These are phyloP conservation scores for Antheraea mylitta DNA, from an alignment of 1,140 invertebrate genomes.

Conservation along the genomic window DNA sequence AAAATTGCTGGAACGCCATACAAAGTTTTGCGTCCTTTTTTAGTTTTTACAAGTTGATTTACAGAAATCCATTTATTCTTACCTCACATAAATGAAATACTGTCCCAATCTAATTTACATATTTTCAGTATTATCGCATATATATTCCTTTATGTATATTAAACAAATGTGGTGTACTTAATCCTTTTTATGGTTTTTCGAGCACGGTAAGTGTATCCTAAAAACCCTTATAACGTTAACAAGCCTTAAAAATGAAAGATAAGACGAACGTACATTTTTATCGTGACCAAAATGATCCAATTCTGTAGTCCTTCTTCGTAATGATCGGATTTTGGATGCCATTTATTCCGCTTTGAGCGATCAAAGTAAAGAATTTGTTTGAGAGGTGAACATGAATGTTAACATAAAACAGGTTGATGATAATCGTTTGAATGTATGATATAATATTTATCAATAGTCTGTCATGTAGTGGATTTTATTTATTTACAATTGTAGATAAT, in stretches of 20 bases:
- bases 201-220: neutral
- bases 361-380: neutral
- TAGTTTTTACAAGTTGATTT: too few relatives aligned
- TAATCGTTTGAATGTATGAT: too few relatives aligned
- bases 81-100: too few relatives aligned
- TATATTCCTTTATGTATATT: neutral
- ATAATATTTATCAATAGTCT: too few relatives aligned
- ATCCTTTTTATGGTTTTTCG: neutral
- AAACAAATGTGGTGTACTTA: neutral
- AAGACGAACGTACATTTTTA: neutral
- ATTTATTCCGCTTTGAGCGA: neutral
- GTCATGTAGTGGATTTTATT: too few relatives aligned
- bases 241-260: neutral
- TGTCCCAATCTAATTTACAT: too few relatives aligned
- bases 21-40: too few relatives aligned
- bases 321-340: neutral
- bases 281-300: neutral
- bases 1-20: too few relatives aligned
- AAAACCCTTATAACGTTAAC: neutral
- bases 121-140: too few relatives aligned
- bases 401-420: too few relatives aligned
- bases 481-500: too few relatives aligned
- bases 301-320: neutral
- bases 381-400: neutral
- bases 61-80: too few relatives aligned